phyloP scores from a whole-genome alignment of 2,888 invertebrate genomes.

The Tetragonula carbonaria region DNA sequence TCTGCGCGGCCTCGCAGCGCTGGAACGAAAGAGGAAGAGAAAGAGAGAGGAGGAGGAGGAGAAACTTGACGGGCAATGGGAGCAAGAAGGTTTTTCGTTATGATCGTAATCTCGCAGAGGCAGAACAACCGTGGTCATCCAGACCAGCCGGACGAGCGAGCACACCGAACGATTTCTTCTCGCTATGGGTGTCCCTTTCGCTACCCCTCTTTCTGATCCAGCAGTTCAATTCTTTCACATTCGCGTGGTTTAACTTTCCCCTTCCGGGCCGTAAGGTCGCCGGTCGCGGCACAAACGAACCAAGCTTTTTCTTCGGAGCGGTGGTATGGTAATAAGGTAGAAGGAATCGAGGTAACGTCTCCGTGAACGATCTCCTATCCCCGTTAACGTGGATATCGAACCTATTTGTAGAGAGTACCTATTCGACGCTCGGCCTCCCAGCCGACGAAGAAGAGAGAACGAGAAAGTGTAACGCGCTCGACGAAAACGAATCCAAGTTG shows the following conservation, averaged over 20 bases:
- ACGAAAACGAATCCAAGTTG: constrained; percentile 47
- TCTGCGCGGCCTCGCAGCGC: not conserved
- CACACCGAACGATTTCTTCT: constrained; percentile 60
- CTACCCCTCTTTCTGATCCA: constrained; percentile 13
- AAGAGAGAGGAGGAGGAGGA: not conserved
- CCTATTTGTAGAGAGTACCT: not conserved
- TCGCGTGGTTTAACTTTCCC: constrained; percentile 30
- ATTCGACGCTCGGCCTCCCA: not conserved
- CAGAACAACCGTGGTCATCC: constrained; percentile 76
- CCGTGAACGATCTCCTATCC: not conserved
- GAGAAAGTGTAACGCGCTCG: constrained; percentile 34
- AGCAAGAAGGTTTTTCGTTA: constrained; percentile 79
- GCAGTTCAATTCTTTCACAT: constrained; percentile 25
- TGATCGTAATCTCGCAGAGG: constrained; percentile 79
- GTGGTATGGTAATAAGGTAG: not conserved
- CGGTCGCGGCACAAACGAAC: constrained; percentile 11
- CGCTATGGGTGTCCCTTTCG: constrained; percentile 40
- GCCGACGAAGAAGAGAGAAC: not conserved
- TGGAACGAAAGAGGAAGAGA: too few relatives aligned
- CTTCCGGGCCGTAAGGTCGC: not conserved
- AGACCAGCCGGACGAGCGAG: constrained; percentile 70
- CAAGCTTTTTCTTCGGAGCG: not conserved
- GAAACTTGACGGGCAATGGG: constrained; percentile 70
- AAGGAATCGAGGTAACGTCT: not conserved
- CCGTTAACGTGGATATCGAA: not conserved